phyloP scores from a whole-genome alignment of 2,888 invertebrate species.

The Tineola bisselliella region DNA sequence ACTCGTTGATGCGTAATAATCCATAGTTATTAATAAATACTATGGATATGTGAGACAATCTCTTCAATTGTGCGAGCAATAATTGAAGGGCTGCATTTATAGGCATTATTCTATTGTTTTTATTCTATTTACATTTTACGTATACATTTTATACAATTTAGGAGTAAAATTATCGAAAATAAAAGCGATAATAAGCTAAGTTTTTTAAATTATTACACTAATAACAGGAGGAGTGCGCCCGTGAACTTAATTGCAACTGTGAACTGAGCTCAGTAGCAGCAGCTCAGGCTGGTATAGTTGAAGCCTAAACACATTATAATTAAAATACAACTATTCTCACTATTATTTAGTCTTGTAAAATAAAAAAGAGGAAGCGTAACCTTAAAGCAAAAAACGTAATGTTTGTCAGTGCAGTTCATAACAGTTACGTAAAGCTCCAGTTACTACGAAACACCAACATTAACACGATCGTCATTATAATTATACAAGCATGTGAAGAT shows the following conservation, averaged over 20 bases:
- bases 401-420: not conserved
- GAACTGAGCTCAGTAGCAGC: no score
- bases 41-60: not conserved
- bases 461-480: not conserved
- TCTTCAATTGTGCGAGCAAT: not conserved
- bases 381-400: not conserved
- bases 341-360: not conserved
- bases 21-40: slow-evolving; percentile 6
- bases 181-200: no score
- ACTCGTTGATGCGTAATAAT: slow-evolving; percentile 12
- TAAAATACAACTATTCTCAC: not conserved
- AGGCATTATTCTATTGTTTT: not conserved
- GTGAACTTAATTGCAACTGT: no score
- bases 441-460: slow-evolving; percentile 8
- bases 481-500: slow-evolving; percentile 4
- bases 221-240: no score
- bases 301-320: not conserved
- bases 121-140: not conserved
- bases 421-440: slow-evolving; percentile 12
- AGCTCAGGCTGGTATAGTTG: no score
- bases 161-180: no score
- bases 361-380: not conserved
- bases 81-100: not conserved
- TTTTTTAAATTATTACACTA: no score
- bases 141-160: no score